phyloP scores from a whole-genome alignment of 2,888 invertebrate genomes.

The Serrognathus titanus region DNA sequence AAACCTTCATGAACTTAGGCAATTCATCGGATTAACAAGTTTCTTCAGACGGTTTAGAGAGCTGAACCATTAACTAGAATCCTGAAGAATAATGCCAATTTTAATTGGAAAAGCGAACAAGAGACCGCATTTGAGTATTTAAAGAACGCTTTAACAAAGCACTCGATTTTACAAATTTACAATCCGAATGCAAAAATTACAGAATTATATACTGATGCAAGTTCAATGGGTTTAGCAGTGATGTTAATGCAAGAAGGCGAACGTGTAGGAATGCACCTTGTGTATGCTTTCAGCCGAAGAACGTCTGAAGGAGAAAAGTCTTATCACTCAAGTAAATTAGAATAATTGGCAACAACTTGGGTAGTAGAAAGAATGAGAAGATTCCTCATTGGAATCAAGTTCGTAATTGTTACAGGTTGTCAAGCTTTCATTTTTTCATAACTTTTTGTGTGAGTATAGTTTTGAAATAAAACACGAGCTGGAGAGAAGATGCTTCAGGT shows the following conservation, averaged over 20 bases:
- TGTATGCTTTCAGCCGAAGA: conserved; percentile 34
- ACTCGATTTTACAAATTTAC: conserved; percentile 24
- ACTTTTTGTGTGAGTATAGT: too few species aligned
- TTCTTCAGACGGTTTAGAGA: conserved; percentile 9
- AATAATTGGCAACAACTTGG: conserved; percentile 38
- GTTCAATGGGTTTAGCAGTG: conserved; percentile 29
- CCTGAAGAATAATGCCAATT: conserved; percentile 13
- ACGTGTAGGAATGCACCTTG: conserved; percentile 31
- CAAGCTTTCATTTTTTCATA: conserved; percentile 17
- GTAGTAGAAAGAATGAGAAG: conserved; percentile 37
- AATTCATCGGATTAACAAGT: conserved; percentile 8
- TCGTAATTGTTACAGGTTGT: conserved; percentile 40
- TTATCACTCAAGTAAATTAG: conserved; percentile 39
- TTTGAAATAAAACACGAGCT: too few species aligned
- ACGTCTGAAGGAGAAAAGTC: conserved; percentile 33
- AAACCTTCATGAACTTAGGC: background rate
- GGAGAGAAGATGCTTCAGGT: too few species aligned
- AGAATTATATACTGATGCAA: conserved; percentile 30
- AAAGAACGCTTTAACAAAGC: conserved; percentile 17
- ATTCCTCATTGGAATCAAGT: conserved; percentile 32
- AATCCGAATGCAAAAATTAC: conserved; percentile 12
- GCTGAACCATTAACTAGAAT: conserved; percentile 29
- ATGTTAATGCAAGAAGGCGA: conserved; percentile 28
- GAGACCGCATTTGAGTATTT: conserved; percentile 19
- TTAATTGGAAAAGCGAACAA: conserved; percentile 17